These are phyloP conservation scores for Leptopilina syphax DNA, from an alignment of 2,888 invertebrate species.

Conservation along the genomic window DNA sequence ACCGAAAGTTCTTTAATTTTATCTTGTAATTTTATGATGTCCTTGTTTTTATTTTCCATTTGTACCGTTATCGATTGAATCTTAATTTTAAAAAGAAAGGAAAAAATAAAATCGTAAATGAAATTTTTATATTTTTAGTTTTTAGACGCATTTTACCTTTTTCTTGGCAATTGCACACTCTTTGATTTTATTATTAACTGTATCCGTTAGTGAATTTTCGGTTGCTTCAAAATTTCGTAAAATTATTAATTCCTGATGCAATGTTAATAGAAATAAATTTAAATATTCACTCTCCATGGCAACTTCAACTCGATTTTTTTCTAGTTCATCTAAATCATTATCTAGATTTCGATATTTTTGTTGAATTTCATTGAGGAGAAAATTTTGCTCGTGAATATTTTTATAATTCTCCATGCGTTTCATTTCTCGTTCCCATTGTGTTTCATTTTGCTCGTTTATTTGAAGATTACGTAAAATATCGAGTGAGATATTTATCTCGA, in stretches of 20 bases:
- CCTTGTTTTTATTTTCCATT: conserved; percentile 78
- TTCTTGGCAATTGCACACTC: conserved; percentile 72
- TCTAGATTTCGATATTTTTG: conserved; percentile 83
- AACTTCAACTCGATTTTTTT: conserved; percentile 80
- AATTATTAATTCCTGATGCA: conserved; percentile 87
- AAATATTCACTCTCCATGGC: conserved; percentile 81
- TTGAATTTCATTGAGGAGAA: conserved; percentile 81
- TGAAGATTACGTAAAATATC: conserved; percentile 63
- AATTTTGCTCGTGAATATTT: conserved; percentile 83
- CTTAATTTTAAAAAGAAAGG: conserved; percentile 48
- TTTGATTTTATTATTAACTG: conserved; percentile 79
- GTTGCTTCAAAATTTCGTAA: conserved; percentile 85
- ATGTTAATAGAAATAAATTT: conserved; percentile 81
- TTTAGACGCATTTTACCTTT: conserved; percentile 55
- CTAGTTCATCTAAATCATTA: conserved; percentile 79
- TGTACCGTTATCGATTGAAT: conserved; percentile 62
- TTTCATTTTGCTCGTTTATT: conserved; percentile 75
- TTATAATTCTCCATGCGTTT: conserved; percentile 78
- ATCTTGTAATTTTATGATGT: conserved; percentile 76
- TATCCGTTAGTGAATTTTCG: conserved; percentile 82
- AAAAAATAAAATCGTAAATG: not conserved
- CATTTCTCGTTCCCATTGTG: conserved; percentile 80
- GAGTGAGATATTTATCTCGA: conserved; percentile 51
- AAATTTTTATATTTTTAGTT: not conserved
- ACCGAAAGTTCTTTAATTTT: conserved; percentile 78